Base-by-base conservation (phyloP, 2,888 invertebrate genomes). In the Camptogramma bilineatum region DNA sequence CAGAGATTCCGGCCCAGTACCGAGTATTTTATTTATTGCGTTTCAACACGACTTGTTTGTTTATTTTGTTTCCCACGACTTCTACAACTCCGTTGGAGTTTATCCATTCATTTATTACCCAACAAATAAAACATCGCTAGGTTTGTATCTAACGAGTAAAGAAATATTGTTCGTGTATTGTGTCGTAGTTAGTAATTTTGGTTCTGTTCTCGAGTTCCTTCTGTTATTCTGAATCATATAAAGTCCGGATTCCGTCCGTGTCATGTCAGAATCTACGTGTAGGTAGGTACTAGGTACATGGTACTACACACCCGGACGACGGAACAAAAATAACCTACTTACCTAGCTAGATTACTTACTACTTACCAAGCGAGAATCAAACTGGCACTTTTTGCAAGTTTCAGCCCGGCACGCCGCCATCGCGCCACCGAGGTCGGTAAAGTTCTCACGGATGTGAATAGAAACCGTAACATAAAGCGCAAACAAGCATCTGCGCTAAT, bases 1-100 rank as follows among this genome's bases (percentile, higher is more conserved):
- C 77, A 63, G 87, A 90, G 86, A 89, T 86, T 87, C 85, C 86
- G 84, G 82, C 78, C 86, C 79, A 75, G 77, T 89, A 87, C 84
- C 71, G 57, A 79, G 88, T 56, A 56, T 48, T 47, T 47, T 86
- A 87, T 79, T 78, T 78, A 82, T 82, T 78, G 81, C 78, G 82
- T 83, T 84, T 81, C 74, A 72, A 84, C 82, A 82, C 83, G 83
- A 83, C 78, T 73, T 70, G 62, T 72, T 74, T 77, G 77, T 78
- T 78, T 83, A 80, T 83, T 79, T 76, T 71, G 70, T 73, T 83
- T 91, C 91, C 85, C 90, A 91, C 90, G 89, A 50, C 54, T 51
- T 50, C 78, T 81, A 76, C 83, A 81, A 78, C 80, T 76, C 75
- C 79, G 79, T 82, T 84, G 84, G 84, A 83, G 82, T 82, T 81